phyloP scores from a whole-genome alignment of 23 tunicate species.

The Diplosoma virens region DNA sequence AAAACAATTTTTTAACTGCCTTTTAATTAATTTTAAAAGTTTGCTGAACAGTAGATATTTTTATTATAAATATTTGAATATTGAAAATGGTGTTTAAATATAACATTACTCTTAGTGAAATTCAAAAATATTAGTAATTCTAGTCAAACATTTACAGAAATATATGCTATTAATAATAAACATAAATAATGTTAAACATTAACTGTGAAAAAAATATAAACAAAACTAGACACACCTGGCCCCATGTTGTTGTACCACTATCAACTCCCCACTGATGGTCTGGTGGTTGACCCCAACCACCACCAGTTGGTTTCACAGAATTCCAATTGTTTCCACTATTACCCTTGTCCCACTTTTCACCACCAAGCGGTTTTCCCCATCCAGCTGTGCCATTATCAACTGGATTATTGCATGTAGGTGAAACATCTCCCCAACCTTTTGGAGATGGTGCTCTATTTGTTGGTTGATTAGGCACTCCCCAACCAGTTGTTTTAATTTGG shows the following conservation, averaged over 20 bases:
- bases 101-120: no score
- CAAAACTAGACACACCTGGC: slow-evolving; percentile 6
- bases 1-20: no score
- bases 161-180: no score
- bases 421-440: slow-evolving; percentile 64
- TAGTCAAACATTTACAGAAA: no score
- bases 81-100: no score
- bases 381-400: slow-evolving; percentile 64
- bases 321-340: slow-evolving; percentile 44
- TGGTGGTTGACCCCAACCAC: slow-evolving; percentile 51
- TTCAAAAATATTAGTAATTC: no score
- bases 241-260: slow-evolving; percentile 49
- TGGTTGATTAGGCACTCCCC: slow-evolving; percentile 62
- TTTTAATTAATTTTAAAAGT: no score
- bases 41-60: no score
- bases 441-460: slow-evolving; percentile 62
- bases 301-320: slow-evolving; percentile 9
- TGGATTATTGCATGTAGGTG: slow-evolving; percentile 32
- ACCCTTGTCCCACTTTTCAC: slow-evolving; percentile 37
- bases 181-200: no score
- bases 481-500: slow-evolving; percentile 48
- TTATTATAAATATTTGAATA: no score
- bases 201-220: no score
- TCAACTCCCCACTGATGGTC: slow-evolving; percentile 69
- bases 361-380: slow-evolving; percentile 53